These are phyloP conservation scores for Habroteleia sp. DNA, from an alignment of 2,888 invertebrate species.

Conservation along the genomic window DNA sequence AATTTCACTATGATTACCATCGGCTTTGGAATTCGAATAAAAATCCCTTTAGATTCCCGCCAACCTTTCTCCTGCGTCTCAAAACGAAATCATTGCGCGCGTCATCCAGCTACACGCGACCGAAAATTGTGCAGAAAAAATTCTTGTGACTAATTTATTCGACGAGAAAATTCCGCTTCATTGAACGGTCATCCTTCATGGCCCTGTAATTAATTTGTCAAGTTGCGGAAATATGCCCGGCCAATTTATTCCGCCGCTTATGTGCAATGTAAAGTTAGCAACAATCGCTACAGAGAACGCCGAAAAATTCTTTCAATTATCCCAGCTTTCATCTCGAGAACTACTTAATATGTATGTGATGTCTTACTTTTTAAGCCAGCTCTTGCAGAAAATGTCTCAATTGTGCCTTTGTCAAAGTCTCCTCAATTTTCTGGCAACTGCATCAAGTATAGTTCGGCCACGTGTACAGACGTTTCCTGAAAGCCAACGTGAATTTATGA, in stretches of 20 bases:
- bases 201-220: conserved; percentile 17
- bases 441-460: background rate
- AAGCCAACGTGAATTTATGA: conserved; percentile 11
- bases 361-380: conserved; percentile 22
- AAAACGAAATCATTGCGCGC: conserved; percentile 41
- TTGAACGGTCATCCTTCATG: background rate
- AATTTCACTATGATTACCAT: conserved; percentile 76
- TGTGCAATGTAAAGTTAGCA: background rate
- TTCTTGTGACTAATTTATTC: conserved; percentile 26
- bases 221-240: background rate
- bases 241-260: background rate
- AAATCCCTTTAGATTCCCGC: conserved; percentile 71
- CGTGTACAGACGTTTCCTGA: conserved; percentile 3
- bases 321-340: conserved; percentile 17
- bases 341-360: conserved; percentile 39
- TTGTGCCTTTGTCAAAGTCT: conserved; percentile 40
- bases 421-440: conserved; percentile 27
- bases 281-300: background rate
- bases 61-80: conserved; percentile 41
- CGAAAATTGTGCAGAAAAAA: conserved; percentile 4
- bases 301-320: conserved; percentile 32
- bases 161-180: background rate
- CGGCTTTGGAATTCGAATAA: conserved; percentile 74
- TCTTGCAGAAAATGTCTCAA: conserved; percentile 41
- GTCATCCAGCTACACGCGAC: conserved; percentile 23